A percentile compares a stretch with the other conserved stretches of the same genome.
phyloP scores from a whole-genome alignment of 2,888 invertebrate species.

The Auanema sp. region DNA sequence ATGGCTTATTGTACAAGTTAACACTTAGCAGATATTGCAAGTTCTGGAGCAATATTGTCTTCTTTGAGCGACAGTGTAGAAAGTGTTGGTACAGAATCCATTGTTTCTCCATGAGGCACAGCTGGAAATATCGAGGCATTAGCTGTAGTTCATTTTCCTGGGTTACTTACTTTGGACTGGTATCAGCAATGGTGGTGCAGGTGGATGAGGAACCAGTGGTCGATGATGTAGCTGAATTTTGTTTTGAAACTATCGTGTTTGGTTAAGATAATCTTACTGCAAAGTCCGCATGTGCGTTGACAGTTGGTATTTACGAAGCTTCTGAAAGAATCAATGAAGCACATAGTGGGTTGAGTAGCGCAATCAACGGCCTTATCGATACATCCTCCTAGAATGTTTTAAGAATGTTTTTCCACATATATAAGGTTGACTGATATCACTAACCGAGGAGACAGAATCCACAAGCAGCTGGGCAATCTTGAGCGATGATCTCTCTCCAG shows the following conservation, averaged over 20 bases:
- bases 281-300: not conserved
- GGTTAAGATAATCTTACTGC: no score
- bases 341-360: not conserved
- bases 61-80: no score
- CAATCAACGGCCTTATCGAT: constrained; percentile 7
- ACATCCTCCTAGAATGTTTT: not conserved
- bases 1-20: no score
- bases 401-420: no score
- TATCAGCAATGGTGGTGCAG: not conserved
- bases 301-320: not conserved
- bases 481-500: no score
- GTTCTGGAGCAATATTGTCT: no score
- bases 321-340: not conserved
- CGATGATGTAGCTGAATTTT: not conserved
- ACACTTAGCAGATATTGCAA: no score
- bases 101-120: not conserved
- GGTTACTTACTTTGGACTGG: not conserved
- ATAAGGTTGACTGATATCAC: no score
- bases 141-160: no score
- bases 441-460: not conserved
- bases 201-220: not conserved
- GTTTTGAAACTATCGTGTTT: not conserved
- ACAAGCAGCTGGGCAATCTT: no score
- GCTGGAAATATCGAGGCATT: not conserved
- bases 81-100: not conserved